Base-by-base conservation (phyloP, 2,113 vertebrate genomes). In the Tauraco erythrolophus region DNA sequence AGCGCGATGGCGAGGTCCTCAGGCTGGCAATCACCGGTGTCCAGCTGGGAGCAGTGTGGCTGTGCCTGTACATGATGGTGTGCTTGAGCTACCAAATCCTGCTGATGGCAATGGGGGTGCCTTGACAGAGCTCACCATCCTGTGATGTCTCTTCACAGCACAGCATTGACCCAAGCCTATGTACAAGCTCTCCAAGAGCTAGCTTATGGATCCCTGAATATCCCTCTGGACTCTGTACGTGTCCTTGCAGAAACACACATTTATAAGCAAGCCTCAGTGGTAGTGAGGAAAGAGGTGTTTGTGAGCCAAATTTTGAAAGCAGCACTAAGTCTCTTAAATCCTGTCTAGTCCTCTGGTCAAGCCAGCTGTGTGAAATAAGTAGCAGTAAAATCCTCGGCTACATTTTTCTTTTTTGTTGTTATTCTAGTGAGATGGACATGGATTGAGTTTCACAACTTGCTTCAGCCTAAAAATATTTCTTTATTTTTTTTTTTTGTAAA, bases 11-110 rank as follows among this genome's bases (percentile, higher is more conserved):
- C 39, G 70, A 72, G 46, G 27, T 80, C 23, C 19, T 11, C 48
- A 56, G 48, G 19, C 28, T 84, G 75, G 35, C 53, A 54, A 3
- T 9, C 6, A 4, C 0, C 0, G 0, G 4, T 23, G 33, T 8
- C 65, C 85, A 50, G 6, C 17, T 74, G 45, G 16, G 31, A 86
- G 33, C 70, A 62, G 24, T 0, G 0, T 16, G n/a, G 5, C 60
- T 28, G 68, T 37, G 65, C 9, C 28, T 48, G 19, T 2, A 3
- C 45, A 21, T 1, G 3, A 21, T 1, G 3, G 9, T 43, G 13
- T 48, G 53, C 48, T 84, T 69, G 13, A 19, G 10, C 30, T 33
- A 4, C 50, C 22, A 39, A 60, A 31, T 19, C 19, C 50, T 22
- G 27, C 39, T 48, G 57, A 56, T 33, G 10, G 11, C 37, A 75